Evolutionary conservation across 2,797 vertebrate species (phyloP).

Genomic region (Sarcophilus harrisii): DNA sequence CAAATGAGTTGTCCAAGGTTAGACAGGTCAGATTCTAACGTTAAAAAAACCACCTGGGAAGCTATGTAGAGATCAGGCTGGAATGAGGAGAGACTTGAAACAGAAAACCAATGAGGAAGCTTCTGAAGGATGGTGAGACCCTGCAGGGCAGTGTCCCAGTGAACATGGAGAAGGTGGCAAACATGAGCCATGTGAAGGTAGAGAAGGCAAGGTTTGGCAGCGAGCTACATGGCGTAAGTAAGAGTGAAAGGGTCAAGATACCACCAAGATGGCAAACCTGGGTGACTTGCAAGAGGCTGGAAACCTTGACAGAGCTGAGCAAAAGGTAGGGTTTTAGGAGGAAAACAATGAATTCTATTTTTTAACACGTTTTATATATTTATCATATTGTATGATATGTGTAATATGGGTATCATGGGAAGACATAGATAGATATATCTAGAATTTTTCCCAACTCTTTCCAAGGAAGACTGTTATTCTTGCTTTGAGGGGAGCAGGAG

Average conservation of each 20-base stretch:
- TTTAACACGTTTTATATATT: not conserved
- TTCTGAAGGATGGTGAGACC: not conserved
- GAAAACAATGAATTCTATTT: not conserved
- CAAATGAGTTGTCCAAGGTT: not conserved
- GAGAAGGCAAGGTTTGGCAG: not conserved
- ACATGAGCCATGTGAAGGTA: not conserved
- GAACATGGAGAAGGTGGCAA: not conserved
- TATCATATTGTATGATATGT: too few relatives aligned
- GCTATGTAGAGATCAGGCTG: not conserved
- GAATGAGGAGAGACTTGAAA: not conserved
- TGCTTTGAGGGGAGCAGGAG: not conserved
- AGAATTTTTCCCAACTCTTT: not conserved
- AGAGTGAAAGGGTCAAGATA: not conserved
- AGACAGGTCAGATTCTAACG: not conserved
- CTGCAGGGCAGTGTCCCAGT: not conserved
- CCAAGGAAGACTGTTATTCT: not conserved
- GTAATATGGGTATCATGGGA: not conserved
- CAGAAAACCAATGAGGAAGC: not conserved
- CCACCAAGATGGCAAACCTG: not conserved
- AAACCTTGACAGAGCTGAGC: not conserved
- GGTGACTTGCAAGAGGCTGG: not conserved
- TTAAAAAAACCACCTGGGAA: not conserved
- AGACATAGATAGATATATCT: not conserved
- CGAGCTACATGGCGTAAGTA: not conserved
- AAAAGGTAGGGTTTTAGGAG: not conserved